Conservation (phyloP, 2,113 vertebrate species). For the Xenopus laevis region DNA sequence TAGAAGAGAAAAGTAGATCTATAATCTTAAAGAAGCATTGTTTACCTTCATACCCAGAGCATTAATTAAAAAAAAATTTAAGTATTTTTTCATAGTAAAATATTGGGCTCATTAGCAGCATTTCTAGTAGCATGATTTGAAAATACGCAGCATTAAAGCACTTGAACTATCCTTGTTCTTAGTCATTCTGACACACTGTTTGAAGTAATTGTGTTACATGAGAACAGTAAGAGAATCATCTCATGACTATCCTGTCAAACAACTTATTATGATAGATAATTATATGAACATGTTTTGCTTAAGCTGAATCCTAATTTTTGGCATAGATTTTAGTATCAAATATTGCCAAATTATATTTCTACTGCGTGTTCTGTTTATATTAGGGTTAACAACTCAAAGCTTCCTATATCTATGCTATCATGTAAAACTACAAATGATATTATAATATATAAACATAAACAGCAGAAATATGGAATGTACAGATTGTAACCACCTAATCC, state of each 20-base stretch:
- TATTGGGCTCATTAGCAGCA: constrained; percentile 81
- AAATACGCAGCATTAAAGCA: constrained; percentile 80
- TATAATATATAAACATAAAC: no score
- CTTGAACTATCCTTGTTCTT: constrained; percentile 83
- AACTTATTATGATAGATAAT: constrained; percentile 68
- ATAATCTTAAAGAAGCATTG: constrained; percentile 67
- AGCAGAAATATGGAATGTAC: no score
- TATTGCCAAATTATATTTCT: no score
- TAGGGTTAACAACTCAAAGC: no score
- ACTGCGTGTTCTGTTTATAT: no score
- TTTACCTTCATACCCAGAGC: constrained; percentile 64
- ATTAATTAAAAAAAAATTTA: constrained; percentile 82
- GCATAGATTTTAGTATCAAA: no score
- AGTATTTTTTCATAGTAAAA: constrained; percentile 64
- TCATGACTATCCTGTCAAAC: constrained; percentile 77
- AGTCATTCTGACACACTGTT: constrained; percentile 85
- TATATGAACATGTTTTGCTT: constrained; percentile 71
- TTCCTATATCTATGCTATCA: no score
- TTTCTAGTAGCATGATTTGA: constrained; percentile 80
- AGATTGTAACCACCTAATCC: no score
- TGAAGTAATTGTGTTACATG: constrained; percentile 84
- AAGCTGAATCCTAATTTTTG: constrained; percentile 77
- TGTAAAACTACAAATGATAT: no score
- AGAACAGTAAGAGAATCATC: constrained; percentile 67
- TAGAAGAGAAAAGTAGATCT: constrained; percentile 62